Evolutionary conservation across 2,113 vertebrate genomes (phyloP).

Genomic region (Pogona vitticeps): DNA sequence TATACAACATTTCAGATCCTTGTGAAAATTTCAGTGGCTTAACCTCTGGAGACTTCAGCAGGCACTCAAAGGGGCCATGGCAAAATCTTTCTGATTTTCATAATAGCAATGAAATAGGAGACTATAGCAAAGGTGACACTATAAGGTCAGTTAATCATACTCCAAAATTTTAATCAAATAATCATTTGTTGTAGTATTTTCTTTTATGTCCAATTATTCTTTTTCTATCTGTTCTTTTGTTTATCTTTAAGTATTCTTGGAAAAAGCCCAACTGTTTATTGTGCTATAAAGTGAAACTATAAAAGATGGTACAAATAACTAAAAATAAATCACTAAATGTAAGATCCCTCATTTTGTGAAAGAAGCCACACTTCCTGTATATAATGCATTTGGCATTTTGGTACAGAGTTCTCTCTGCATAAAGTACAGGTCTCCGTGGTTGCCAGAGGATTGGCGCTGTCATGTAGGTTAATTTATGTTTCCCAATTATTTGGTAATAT

Average conservation of each 20-base stretch:
- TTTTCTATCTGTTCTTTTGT: no score
- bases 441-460: not conserved
- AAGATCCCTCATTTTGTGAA: not conserved
- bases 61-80: not conserved
- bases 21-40: slow-evolving; percentile 6
- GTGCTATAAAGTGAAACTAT: no score
- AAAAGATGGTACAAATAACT: not conserved
- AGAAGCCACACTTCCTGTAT: not conserved
- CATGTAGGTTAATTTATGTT: not conserved
- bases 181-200: no score
- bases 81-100: not conserved
- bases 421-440: not conserved
- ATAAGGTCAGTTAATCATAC: slow-evolving; percentile 37
- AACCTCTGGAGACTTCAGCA: slow-evolving; percentile 33
- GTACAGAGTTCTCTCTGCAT: not conserved
- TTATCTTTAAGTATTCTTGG: no score
- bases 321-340: not conserved
- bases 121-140: not conserved
- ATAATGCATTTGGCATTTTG: not conserved
- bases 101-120: slow-evolving; percentile 17
- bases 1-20: slow-evolving; percentile 51
- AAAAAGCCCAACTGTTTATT: no score
- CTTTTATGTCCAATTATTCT: no score
- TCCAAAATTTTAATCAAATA: not conserved
- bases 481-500: slow-evolving; percentile 12